Evolutionary conservation across 2,888 invertebrate genomes (phyloP), one percentile per base, ranked within the genome.

Genomic region (Tachina lurida): DNA sequence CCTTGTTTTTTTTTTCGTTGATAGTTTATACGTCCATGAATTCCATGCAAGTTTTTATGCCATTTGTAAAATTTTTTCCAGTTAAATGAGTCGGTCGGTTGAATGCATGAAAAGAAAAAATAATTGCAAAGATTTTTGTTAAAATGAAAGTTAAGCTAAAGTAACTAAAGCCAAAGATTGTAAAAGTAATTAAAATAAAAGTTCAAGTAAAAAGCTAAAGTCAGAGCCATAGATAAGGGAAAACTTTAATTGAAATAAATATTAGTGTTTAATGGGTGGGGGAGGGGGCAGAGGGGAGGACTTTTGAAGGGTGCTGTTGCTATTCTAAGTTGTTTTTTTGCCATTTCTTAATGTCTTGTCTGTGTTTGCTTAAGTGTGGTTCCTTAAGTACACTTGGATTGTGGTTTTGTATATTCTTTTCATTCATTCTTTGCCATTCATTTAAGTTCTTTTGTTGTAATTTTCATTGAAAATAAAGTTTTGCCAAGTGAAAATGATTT

Each of bases 1-100:
- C 97, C 98, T 97, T 68, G 84, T 94, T 67, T 49, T 73, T 62
- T n/a, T n/a, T n/a, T n/a, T n/a, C n/a, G n/a, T n/a, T 63, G 13
- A 52, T 54, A 75, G 47, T 60, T 49, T n/a, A n/a, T 68, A 60
- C 15, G 47, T 65, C 19, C n/a, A 60, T 41, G 41, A 39, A 45
- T 73, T 31, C 43, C 58, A 31, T 52, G 7, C 19, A 70, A 15
- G 19, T 67, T 13, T 22, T 13, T 47, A 5, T 56, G 54, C 49
- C 31, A 17, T 47, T 62, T 43, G 22, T 41, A 13, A 17, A 22
- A 31, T 4, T 80, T 54, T 54, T 71, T 56, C 45, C 73, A 17
- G 56, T 73, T 73, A 56, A 77, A 67, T 77, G 73, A 78, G 60
- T 73, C 13, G 68, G 54, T 56, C 41, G 45, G 77, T 73, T 73